A percentile compares a stretch with the other conserved stretches of the same genome.
These are phyloP conservation scores for Hesperophylax magnus DNA, from an alignment of 1,140 invertebrate species.

Conservation along the genomic window DNA sequence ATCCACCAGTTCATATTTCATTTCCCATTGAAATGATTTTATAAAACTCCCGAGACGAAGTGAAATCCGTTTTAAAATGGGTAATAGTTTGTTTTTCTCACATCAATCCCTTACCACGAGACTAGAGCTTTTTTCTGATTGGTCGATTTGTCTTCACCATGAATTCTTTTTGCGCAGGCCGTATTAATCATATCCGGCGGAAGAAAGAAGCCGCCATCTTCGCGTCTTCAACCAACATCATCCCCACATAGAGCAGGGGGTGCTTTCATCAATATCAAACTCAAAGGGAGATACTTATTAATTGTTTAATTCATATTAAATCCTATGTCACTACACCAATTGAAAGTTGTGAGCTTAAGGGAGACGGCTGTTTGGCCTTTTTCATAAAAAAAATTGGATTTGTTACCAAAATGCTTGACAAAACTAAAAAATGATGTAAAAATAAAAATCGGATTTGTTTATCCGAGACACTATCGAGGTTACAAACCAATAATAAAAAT, in stretches of 20 bases:
- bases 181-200: constrained; percentile 50
- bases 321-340: background rate
- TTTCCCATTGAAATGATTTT: background rate
- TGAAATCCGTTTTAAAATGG: background rate
- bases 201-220: constrained; percentile 43
- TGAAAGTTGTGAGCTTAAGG: too few relatives aligned
- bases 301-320: background rate
- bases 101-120: constrained; percentile 11
- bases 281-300: background rate
- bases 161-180: constrained; percentile 18
- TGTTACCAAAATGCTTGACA: too few relatives aligned
- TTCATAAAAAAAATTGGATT: too few relatives aligned
- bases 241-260: background rate
- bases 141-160: constrained; percentile 18
- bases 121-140: background rate
- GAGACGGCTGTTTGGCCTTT: too few relatives aligned
- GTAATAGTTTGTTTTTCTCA: background rate
- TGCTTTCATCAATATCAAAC: background rate
- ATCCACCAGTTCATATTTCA: background rate
- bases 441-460: too few relatives aligned
- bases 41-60: background rate
- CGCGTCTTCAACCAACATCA: background rate
- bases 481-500: too few relatives aligned
- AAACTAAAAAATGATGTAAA: too few relatives aligned
- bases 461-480: too few relatives aligned